These are phyloP conservation scores for Halcyon chelicuti DNA, from an alignment of 2,797 vertebrate genomes.

Conservation along the genomic window DNA sequence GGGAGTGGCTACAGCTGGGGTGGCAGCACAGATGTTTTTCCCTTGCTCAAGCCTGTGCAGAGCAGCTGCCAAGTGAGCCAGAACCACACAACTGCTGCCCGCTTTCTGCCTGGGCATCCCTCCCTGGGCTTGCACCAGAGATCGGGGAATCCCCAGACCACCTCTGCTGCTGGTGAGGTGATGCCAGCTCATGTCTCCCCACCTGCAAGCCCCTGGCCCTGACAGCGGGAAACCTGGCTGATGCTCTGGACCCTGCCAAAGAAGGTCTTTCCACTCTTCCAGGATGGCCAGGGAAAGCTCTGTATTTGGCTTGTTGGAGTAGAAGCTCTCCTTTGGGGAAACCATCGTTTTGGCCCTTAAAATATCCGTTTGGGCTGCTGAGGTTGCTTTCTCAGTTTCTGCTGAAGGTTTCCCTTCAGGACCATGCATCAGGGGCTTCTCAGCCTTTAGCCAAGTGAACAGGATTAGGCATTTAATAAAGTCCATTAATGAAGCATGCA, in stretches of 20 bases:
- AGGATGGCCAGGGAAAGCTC: not conserved
- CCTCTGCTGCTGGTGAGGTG: accelerated
- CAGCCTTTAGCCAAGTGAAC: not conserved
- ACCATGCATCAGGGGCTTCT: not conserved
- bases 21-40: not conserved
- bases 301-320: not conserved
- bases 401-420: not conserved
- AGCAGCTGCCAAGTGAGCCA: not conserved
- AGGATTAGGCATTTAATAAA: not conserved
- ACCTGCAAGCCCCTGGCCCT: not conserved
- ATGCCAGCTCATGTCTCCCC: not conserved
- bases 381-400: not conserved
- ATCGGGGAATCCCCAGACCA: not conserved
- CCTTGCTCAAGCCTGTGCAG: not conserved
- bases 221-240: not conserved
- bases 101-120: not conserved
- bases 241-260: not conserved
- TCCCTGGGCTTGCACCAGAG: not conserved
- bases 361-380: not conserved
- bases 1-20: not conserved
- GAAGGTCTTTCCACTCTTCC: not conserved
- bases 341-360: not conserved
- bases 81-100: accelerated
- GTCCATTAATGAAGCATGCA: not conserved
- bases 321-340: not conserved